phyloP scores from a whole-genome alignment of 2,113 vertebrate species.

The Corynorhinus townsendii region DNA sequence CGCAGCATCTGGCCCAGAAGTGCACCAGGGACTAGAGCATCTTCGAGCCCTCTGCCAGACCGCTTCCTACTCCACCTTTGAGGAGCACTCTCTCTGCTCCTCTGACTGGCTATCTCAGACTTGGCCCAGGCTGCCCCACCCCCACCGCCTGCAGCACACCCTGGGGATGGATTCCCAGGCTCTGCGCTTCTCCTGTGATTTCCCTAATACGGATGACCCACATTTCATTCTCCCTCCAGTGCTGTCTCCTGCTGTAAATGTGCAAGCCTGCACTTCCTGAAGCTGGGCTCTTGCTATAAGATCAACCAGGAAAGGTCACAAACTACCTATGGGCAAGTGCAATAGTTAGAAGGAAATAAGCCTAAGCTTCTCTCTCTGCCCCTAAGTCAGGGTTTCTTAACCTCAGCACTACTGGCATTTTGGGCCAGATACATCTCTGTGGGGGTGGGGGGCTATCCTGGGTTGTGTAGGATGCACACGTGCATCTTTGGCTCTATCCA shows the following conservation, averaged over 20 bases:
- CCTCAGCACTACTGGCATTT: neutral
- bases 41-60: neutral
- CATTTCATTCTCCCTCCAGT: neutral
- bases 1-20: neutral
- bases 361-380: neutral
- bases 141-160: neutral
- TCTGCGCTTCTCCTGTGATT: neutral
- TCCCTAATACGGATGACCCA: neutral
- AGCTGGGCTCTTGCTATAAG: neutral
- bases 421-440: neutral
- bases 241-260: neutral
- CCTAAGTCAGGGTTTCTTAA: neutral
- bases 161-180: neutral
- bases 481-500: neutral
- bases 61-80: neutral
- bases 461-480: neutral
- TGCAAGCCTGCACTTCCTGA: neutral
- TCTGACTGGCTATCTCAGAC: neutral
- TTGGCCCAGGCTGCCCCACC: neutral
- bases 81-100: neutral
- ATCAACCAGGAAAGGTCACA: neutral
- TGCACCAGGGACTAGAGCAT: neutral
- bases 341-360: neutral
- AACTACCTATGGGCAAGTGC: neutral
- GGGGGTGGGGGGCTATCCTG: neutral